Conservation (phyloP, 2,113 vertebrate genomes). For the Ophthalmolycus amberensis region DNA sequence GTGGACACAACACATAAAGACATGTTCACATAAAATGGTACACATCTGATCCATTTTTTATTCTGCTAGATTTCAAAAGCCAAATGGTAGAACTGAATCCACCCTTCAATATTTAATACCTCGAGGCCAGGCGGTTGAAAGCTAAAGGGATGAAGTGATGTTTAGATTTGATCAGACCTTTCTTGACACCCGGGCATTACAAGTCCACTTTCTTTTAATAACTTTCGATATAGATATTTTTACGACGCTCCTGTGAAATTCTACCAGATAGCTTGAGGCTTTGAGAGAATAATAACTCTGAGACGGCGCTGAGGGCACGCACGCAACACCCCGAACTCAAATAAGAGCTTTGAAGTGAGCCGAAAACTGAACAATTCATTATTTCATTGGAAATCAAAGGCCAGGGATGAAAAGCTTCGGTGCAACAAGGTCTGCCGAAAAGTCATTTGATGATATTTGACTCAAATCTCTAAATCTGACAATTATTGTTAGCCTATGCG, state of each 20-base stretch:
- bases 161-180: constrained; percentile 23
- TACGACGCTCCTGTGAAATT: constrained; percentile 13
- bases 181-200: constrained; percentile 17
- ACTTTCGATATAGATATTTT: constrained; percentile 20
- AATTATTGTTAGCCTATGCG: neutral
- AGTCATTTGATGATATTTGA: constrained; percentile 30
- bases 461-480: constrained; percentile 25
- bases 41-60: constrained; percentile 6
- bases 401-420: constrained; percentile 44
- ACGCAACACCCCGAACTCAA: constrained; percentile 29
- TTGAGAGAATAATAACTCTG: constrained; percentile 28
- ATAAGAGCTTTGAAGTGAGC: constrained; percentile 59
- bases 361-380: constrained; percentile 54
- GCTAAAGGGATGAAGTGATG: constrained; percentile 24
- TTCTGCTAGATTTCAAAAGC: constrained; percentile 8
- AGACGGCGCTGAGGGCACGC: constrained; percentile 12
- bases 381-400: constrained; percentile 59
- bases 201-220: constrained; percentile 40
- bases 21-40: neutral
- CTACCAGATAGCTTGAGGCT: constrained; percentile 5
- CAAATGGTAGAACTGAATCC: constrained; percentile 16
- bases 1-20: constrained; percentile 23
- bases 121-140: neutral
- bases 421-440: constrained; percentile 39
- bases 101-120: constrained; percentile 33